phyloP scores from a whole-genome alignment of 92 coral and sea anemone genomes.

The Palythoa grandiflora region DNA sequence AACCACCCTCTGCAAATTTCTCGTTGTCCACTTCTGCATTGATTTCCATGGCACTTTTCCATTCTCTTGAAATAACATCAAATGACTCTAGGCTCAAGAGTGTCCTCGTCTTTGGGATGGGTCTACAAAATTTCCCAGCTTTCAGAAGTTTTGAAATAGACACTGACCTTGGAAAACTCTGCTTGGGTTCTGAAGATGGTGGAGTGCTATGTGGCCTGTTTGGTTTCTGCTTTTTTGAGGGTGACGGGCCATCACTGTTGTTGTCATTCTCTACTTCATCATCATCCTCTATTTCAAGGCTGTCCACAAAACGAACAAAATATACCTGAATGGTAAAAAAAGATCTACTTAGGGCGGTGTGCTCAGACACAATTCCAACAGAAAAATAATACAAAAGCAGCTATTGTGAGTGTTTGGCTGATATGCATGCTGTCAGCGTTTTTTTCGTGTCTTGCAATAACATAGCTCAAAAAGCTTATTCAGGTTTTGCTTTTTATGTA shows the following conservation, averaged over 20 bases:
- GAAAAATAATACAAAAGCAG: not conserved
- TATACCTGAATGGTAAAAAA: slow-evolving; percentile 25
- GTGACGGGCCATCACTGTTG: not conserved
- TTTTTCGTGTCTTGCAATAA: not conserved
- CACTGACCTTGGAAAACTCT: slow-evolving; percentile 44
- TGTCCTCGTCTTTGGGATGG: slow-evolving; percentile 33
- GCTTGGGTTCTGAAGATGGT: not conserved
- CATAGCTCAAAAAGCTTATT: not conserved
- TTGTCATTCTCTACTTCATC: slow-evolving; percentile 16
- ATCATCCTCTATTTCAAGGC: slow-evolving; percentile 3
- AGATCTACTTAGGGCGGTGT: not conserved
- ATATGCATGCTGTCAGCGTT: not conserved
- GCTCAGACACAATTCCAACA: not conserved
- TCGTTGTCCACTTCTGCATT: slow-evolving; percentile 38
- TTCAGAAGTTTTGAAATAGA: slow-evolving; percentile 43
- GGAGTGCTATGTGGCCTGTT: not conserved
- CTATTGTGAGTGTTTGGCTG: not conserved
- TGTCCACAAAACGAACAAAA: slow-evolving; percentile 44
- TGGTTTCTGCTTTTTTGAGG: not conserved
- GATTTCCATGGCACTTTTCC: slow-evolving; percentile 37
- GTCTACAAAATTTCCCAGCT: slow-evolving; percentile 48
- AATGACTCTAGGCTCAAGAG: slow-evolving; percentile 45
- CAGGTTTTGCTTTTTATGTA: not conserved
- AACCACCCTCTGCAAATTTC: slow-evolving; percentile 37
- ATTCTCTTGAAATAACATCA: slow-evolving; percentile 41